Base-by-base conservation (phyloP, 1,140 invertebrate genomes). In the Trichomalopsis sarcophagae region DNA sequence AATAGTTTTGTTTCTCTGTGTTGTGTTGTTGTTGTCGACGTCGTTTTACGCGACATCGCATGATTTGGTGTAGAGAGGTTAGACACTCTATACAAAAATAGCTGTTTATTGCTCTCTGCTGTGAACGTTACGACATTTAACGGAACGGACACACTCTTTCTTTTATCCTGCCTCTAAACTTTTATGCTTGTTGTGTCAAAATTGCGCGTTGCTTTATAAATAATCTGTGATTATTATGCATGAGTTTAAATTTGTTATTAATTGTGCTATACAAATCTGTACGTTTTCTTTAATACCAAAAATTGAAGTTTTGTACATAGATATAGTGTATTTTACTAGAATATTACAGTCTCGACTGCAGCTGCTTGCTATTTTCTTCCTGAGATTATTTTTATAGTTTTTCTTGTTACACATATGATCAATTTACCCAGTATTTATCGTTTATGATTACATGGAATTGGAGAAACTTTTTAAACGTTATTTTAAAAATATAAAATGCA, bases 21-120 rank as follows among this genome's bases (percentile, higher is more conserved):
- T 91, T 62, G 55, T 62, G 55, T 62, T 62, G 55, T 62, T n/a
- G 17, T 62, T 62, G 55, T 89, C 89, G 87, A 92, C 90, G 89
- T 87, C 91, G 88, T 91, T 90, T 90, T 91, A 86, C 90, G 90
- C 91, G 90, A 85, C 89, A 88, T 91, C 91, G 91, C 91, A 91
- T 92, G 91, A 90, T 90, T 90, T 87, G 89, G 90, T 91, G 86
- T 91, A 90, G 89, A 89, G 90, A 92, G 89, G 90, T 92, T 91
- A 91, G 89, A 90, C 80, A 84, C 76, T 86, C 89, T 84, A 82
- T 55, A 47, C 66, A 75, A 44, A 68, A 83, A 40, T 50, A 74
- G 71, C 89, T 90, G 83, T 87, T 89, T 90, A 86, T 88, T 89
- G 68, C 30, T 71, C 10, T n/a, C 3, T 71, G 68, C 68, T 71